Base-by-base conservation (phyloP, 2,797 vertebrate genomes). In the Gymnocypris eckloni region DNA sequence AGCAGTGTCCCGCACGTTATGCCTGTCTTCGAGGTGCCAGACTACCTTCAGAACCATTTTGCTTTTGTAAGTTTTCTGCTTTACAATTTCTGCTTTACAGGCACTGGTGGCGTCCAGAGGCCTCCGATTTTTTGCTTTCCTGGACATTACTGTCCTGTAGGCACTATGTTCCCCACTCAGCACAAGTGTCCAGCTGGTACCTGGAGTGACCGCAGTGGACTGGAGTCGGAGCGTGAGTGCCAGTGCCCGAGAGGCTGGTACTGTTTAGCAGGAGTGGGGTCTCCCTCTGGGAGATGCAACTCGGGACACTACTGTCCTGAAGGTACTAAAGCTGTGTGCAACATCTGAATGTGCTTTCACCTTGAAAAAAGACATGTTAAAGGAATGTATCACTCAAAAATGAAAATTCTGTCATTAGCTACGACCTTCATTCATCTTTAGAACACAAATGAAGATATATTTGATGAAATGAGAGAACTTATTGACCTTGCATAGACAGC, bases 71-170 rank as follows among this genome's bases (percentile, higher is more conserved):
- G 16, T 12, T 52, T 22, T 20, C 37, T 66, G n/a, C n/a, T n/a
- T n/a, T n/a, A n/a, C 43, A 41, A 10, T 39, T 54, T 18, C 54
- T 6, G 13, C 54, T 81, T 87, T 75, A 50, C 90, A 98, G 97
- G 97, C 85, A 97, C 97, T 0, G 96, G 97, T n/a, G 96, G 95
- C 6, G 89, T 92, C 50, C 95, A 96, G 92, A 96, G 95, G 39
- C 96, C 96, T 5, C 95, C 96, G 0, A 90, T 93, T 33, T 94
- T 91, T 0, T 98, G 97, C 89, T 96, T 97, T 50, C 89, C 92
- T 1, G 98, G 97, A 4, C 97, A 98, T 93, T 98, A 96, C 90
- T 98, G 97, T 86, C 97, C 97, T 0, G 69, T 90, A 5, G 97
- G 97, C 85, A 97, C 96, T 2, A 96, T 96, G 94, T 95, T 95